Conservation (phyloP, 2,888 invertebrate species). For the Cryptophagus acutangulus region DNA sequence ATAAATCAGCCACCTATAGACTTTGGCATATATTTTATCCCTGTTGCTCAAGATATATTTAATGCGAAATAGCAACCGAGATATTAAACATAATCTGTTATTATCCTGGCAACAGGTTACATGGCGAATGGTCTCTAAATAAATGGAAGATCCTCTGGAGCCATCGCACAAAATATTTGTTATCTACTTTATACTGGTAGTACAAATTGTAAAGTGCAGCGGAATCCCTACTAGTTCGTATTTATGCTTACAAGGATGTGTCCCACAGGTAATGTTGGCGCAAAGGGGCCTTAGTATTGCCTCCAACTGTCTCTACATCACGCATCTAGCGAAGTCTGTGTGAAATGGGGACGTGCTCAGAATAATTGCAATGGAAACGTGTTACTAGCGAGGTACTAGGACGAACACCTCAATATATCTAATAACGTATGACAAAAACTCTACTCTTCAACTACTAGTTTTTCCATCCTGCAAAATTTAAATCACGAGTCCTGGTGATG, state of each 20-base stretch:
- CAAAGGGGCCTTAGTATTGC: constrained; percentile 20
- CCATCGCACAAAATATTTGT: constrained; percentile 8
- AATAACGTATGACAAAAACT: too few species aligned
- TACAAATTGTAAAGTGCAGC: constrained; percentile 20
- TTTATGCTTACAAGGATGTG: constrained; percentile 24
- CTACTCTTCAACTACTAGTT: too few species aligned
- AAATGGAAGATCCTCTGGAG: constrained; percentile 8
- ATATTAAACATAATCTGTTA: not conserved
- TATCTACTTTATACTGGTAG: constrained; percentile 12
- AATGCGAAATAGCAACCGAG: not conserved
- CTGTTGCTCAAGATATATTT: too few species aligned
- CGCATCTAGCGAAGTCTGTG: constrained; percentile 25
- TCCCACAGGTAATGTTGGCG: constrained; percentile 25
- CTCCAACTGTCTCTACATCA: constrained; percentile 23
- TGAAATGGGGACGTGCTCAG: constrained; percentile 27
- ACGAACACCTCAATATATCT: too few species aligned
- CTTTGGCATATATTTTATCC: too few species aligned
- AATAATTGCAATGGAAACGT: constrained; percentile 19
- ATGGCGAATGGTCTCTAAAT: constrained; percentile 1
- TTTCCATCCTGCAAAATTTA: too few species aligned
- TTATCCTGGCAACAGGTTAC: constrained; percentile 11
- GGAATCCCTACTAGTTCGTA: constrained; percentile 17
- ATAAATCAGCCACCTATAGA: too few species aligned
- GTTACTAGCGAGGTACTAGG: constrained; percentile 9
- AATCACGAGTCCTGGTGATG: too few species aligned